Evolutionary conservation across 2,797 vertebrate species (phyloP), one percentile per base, ranked within the genome.

Genomic region (Cirrhinus molitorella): DNA sequence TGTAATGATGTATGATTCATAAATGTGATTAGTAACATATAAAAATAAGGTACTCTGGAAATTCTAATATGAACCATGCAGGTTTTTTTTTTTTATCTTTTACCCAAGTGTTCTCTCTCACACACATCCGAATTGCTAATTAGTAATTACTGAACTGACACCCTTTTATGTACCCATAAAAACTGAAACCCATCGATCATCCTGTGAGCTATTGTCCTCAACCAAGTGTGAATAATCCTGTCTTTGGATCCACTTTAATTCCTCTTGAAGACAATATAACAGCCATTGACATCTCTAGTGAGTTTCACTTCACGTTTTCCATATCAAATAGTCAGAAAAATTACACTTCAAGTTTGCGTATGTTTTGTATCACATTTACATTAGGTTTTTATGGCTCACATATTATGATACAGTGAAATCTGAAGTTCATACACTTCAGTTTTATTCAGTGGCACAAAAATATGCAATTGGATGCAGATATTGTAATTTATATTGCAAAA

Each of bases 151-250:
- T 61, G 25, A 72, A 51, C 2, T 34, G 37, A 61, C 25, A 28
- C 47, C 34, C 61, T 65, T 6, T 28, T 25, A 37, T 63, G 37
- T 11, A 13, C 17, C 6, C 23, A 63, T 25, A 63, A 28, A 13
- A 28, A 61, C 14, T 65, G 80, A 78, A 82, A 81, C 80, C 70
- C 6, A 74, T 53, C 9, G 5, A 72, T 43, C 28, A 7, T 40
- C 40, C 0, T 49, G 17, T 61, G 17, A 81, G 34, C 25, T 49
- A 6, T 49, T 63, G 65, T 43, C 3, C 12, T 61, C 12, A 23
- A 2, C 40, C 9, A 17, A 2, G 16, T 59, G 79, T 45, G 12
- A 47, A 49, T 34, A 11, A 25, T 43, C 23, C 25, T 37, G 10
- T 65, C 3, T 51, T 21, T 53, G 2, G 2, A 43, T 74, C 5